Conservation (phyloP, 2,113 vertebrate species). For the Eptesicus fuscus region DNA sequence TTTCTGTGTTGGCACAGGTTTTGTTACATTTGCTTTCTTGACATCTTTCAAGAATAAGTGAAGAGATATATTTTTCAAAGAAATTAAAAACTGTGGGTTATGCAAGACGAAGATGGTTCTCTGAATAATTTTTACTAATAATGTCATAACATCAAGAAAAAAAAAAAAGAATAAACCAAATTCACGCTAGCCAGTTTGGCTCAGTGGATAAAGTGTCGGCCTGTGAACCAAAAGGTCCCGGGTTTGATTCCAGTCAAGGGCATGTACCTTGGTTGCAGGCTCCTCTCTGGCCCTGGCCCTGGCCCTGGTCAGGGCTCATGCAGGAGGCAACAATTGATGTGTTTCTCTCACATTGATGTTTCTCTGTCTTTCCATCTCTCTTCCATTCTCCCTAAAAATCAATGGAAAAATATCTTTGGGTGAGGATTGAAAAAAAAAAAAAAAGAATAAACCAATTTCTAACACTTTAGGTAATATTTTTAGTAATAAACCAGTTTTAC, state of each 20-base stretch:
- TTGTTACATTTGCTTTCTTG: background rate
- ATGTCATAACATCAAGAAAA: background rate
- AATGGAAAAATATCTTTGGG: too few species aligned
- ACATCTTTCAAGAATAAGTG: background rate
- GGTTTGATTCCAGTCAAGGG: too few species aligned
- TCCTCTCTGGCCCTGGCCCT: too few species aligned
- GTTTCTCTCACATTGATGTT: too few species aligned
- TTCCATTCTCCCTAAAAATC: too few species aligned
- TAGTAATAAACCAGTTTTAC: background rate
- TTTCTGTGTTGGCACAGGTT: background rate
- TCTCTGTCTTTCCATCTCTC: too few species aligned
- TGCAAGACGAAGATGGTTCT: background rate
- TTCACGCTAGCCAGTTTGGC: too few species aligned
- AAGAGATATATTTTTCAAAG: background rate
- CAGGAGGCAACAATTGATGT: too few species aligned
- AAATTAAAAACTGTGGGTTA: background rate
- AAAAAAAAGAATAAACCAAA: background rate
- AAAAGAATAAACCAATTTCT: background rate
- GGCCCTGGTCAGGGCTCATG: too few species aligned
- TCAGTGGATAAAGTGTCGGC: too few species aligned
- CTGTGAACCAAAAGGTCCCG: too few species aligned
- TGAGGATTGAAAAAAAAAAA: background rate
- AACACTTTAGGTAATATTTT: background rate
- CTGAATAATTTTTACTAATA: background rate
- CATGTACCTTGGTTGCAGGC: too few species aligned